Evolutionary conservation across 2,888 invertebrate species (phyloP).

Genomic region (Choristoneura rosaceana): DNA sequence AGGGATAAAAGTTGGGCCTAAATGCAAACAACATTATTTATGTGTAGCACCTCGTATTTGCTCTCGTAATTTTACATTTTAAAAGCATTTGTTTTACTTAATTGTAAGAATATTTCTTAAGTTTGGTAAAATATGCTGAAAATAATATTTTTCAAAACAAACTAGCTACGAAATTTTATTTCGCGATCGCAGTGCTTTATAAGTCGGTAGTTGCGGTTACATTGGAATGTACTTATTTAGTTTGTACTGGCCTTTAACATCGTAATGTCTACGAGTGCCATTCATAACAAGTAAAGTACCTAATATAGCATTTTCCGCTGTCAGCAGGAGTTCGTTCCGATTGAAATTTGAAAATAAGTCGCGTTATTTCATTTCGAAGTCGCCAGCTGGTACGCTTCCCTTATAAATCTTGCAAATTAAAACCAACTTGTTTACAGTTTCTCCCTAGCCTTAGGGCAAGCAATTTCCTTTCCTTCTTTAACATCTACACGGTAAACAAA

Average conservation of each 20-base stretch:
- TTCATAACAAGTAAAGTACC: not conserved
- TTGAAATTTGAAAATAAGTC: conserved; percentile 11
- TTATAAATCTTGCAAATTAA: conserved; percentile 38
- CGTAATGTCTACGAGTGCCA: not conserved
- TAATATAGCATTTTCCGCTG: conserved; percentile 5
- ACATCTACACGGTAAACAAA: conserved; percentile 36
- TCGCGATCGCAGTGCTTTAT: too few species aligned
- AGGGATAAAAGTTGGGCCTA: conserved; percentile 19
- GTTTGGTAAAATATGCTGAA: not conserved
- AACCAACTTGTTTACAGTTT: conserved; percentile 34
- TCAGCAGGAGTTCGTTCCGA: conserved; percentile 17
- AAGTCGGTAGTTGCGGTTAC: too few species aligned
- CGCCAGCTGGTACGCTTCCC: conserved; percentile 15
- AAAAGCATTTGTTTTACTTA: conserved; percentile 11
- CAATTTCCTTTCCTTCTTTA: conserved; percentile 39
- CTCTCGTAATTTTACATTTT: not conserved
- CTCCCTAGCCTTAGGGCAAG: conserved; percentile 25
- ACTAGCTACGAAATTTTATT: not conserved
- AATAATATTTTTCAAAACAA: not conserved
- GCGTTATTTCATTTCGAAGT: conserved; percentile 22
- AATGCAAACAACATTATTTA: conserved; percentile 15
- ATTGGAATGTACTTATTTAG: too few species aligned
- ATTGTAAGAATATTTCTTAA: not conserved
- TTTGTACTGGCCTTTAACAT: not conserved
- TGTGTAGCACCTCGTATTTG: conserved; percentile 9